phyloP scores from a whole-genome alignment of 92 coral and sea anemone species.

The Phenganax marumi region DNA sequence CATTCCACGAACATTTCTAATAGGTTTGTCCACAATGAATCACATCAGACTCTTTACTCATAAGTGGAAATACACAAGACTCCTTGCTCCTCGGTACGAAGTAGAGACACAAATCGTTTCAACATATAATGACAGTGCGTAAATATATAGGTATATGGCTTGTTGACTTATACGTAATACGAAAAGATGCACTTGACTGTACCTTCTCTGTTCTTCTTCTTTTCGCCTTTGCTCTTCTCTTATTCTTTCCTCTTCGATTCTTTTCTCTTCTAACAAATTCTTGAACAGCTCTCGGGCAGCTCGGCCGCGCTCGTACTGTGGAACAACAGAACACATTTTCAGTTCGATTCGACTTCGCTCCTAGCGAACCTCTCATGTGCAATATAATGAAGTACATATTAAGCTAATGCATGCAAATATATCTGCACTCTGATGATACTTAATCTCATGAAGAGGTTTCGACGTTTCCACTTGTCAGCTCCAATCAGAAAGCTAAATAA shows the following conservation, averaged over 20 bases:
- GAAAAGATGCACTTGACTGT: neutral
- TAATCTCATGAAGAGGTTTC: neutral
- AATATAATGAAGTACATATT: neutral
- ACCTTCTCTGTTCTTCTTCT: slow-evolving; percentile 85
- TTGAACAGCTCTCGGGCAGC: slow-evolving; percentile 76
- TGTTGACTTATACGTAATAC: neutral
- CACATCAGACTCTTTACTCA: no score
- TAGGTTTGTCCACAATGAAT: no score
- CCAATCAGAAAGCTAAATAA: no score
- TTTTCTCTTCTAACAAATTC: slow-evolving; percentile 76
- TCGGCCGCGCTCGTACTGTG: slow-evolving; percentile 84
- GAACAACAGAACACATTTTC: neutral
- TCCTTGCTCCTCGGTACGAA: no score
- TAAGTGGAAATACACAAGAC: no score
- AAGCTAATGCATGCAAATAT: neutral
- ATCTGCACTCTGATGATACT: neutral
- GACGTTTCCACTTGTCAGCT: neutral
- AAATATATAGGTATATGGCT: neutral
- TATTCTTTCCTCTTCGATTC: slow-evolving; percentile 84
- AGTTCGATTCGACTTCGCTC: neutral
- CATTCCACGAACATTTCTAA: no score
- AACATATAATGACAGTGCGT: neutral
- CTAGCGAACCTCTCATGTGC: neutral
- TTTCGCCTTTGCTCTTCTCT: slow-evolving; percentile 83
- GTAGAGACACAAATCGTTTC: no score